Conservation (phyloP, 92 coral and sea anemone species). For the Epizoanthus fatuus region DNA sequence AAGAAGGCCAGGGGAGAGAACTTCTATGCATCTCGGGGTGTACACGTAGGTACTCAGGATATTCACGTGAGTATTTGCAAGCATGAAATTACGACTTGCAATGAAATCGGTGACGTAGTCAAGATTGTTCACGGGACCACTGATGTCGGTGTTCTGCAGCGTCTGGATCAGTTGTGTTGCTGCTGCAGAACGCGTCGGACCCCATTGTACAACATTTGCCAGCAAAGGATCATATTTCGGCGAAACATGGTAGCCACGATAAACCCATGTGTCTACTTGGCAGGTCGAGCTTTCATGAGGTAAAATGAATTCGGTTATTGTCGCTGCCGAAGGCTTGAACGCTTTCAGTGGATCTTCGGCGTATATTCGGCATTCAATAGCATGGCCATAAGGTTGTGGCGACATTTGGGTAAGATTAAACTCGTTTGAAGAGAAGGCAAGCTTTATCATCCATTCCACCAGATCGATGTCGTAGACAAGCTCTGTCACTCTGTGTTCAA, state of each 20-base stretch:
- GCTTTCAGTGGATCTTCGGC: slow-evolving; percentile 66
- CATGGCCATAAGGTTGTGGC: slow-evolving; percentile 62
- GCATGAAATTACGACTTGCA: slow-evolving; percentile 34
- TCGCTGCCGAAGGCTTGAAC: slow-evolving; percentile 63
- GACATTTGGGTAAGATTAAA: slow-evolving; percentile 2
- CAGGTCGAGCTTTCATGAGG: slow-evolving; percentile 19
- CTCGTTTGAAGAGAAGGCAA: slow-evolving; percentile 36
- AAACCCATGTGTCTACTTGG: slow-evolving; percentile 46
- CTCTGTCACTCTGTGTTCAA: slow-evolving; percentile 79
- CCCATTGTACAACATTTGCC: slow-evolving; percentile 70
- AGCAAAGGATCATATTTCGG: slow-evolving; percentile 68
- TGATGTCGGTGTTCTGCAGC: slow-evolving; percentile 37
- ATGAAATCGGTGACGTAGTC: slow-evolving; percentile 60
- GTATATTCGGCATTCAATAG: slow-evolving; percentile 66
- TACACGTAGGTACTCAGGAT: slow-evolving; percentile 19
- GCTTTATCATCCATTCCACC: slow-evolving; percentile 71
- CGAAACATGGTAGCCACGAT: slow-evolving; percentile 49
- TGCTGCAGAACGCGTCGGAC: slow-evolving; percentile 58
- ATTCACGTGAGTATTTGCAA: slow-evolving; percentile 43
- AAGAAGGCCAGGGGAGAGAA: slow-evolving; percentile 58
- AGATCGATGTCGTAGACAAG: slow-evolving; percentile 67
- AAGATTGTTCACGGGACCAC: slow-evolving; percentile 69
- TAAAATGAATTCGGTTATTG: slow-evolving; percentile 44
- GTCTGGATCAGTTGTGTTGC: slow-evolving; percentile 17
- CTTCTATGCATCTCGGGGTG: slow-evolving; percentile 42